These are phyloP conservation scores for Mastacembelus armatus DNA, from an alignment of 2,797 vertebrate species.

Conservation along the genomic window DNA sequence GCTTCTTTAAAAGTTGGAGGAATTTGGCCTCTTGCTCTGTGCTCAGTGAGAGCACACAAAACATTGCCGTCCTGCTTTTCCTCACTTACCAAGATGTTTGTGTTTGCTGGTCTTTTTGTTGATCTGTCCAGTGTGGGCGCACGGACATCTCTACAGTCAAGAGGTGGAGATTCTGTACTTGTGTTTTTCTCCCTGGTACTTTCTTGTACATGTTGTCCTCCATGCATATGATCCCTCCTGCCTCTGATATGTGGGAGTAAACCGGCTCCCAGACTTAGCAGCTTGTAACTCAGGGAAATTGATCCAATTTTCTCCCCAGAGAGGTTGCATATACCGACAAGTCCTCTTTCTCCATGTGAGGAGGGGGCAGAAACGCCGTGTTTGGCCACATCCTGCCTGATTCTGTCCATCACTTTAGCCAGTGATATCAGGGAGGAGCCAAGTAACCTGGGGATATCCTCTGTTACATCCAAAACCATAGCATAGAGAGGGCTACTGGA, in stretches of 20 bases:
- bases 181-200: neutral
- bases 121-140: constrained; percentile 1
- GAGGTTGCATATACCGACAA: constrained; percentile 74
- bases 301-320: constrained; percentile 81
- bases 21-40: constrained; percentile 8
- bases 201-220: constrained; percentile 17
- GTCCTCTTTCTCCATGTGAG: constrained; percentile 67
- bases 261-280: constrained; percentile 80
- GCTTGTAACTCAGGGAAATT: constrained; percentile 84
- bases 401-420: constrained; percentile 62
- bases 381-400: constrained; percentile 69
- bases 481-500: constrained; percentile 80
- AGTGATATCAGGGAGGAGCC: constrained; percentile 85
- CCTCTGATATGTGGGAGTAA: constrained; percentile 69
- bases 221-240: constrained; percentile 8
- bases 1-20: constrained; percentile 20
- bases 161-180: neutral
- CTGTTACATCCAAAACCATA: constrained; percentile 83
- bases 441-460: constrained; percentile 75
- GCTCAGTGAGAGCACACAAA: constrained; percentile 30
- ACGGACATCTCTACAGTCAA: neutral
- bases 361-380: constrained; percentile 66
- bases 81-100: constrained; percentile 14
- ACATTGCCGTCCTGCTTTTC: constrained; percentile 4
- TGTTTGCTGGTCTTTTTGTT: constrained; percentile 6